Base-by-base conservation (phyloP, 2,888 invertebrate species). In the Heliconius ismenius region DNA sequence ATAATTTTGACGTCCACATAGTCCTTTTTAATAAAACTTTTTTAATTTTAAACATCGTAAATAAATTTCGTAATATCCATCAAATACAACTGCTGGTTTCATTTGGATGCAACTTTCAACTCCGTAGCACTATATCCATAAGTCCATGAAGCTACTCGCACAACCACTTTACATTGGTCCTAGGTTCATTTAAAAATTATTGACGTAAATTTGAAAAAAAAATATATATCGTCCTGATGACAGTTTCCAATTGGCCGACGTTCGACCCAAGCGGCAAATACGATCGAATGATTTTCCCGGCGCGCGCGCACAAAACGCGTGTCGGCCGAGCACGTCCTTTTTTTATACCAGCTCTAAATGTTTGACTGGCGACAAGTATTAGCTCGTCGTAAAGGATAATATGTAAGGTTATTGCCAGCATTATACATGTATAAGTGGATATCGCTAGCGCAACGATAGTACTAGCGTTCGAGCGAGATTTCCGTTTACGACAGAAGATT, bases 301-400 rank as follows among this genome's bases (percentile, higher is more conserved):
- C 84, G 90, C 91, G 90, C 90, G 89, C 87, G 91, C 91, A 83
- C 86, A 86, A 88, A 84, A 85, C 85, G 86, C 87, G 84, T 82
- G 82, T 85, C 85, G 84, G 79, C 81, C 79, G 83, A 82, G 83
- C 83, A 84, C 91, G 88, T 92, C 92, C 92, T 92, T 93, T 93
- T 92, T 93, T 91, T 90, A 91, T 91, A 91, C 88, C 85, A 87
- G 90, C 88, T 90, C 90, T 91, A 89, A 91, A 92, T 91, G 91
- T 92, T 90, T 86, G 91, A 90, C 89, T 88, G 92, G 89, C 92
- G 90, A 88, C 89, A 86, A 85, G 85, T 87, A 90, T 92, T 92
- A 91, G 86, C 90, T 91, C 89, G 91, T 90, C 90, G 91, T 90
- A 92, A 93, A 93, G 94, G 93, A 93, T 94, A 93, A 92, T 90